Evolutionary conservation across 2,888 invertebrate species (phyloP).

Genomic region (Troides helena): DNA sequence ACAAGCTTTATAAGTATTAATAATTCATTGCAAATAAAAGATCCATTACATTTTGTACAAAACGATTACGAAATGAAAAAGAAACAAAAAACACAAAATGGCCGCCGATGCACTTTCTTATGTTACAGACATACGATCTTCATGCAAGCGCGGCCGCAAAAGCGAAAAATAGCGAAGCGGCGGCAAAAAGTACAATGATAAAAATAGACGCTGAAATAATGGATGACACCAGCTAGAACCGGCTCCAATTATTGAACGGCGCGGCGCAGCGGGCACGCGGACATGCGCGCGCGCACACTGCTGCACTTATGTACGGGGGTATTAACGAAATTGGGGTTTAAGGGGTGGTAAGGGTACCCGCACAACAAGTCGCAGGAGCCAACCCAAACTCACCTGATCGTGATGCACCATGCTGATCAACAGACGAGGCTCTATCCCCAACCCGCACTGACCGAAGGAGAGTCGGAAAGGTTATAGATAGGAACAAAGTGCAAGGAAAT

Average conservation of each 20-base stretch:
- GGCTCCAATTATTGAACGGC: neutral
- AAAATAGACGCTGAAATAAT: conserved; percentile 1
- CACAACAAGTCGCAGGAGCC: too few relatives aligned
- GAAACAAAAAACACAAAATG: neutral
- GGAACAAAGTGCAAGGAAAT: too few relatives aligned
- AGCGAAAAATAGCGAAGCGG: conserved; percentile 6
- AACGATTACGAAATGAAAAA: neutral
- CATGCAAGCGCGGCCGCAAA: conserved; percentile 19
- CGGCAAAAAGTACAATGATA: neutral
- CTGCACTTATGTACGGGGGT: neutral
- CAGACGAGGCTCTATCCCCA: too few relatives aligned
- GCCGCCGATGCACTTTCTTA: conserved; percentile 14
- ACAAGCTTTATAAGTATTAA: neutral
- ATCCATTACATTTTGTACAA: conserved; percentile 16
- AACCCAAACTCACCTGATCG: too few relatives aligned
- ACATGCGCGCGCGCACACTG: neutral
- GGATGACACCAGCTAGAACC: neutral
- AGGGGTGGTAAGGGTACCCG: too few relatives aligned
- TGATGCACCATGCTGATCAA: too few relatives aligned
- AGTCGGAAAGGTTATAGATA: too few relatives aligned
- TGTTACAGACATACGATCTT: conserved; percentile 24
- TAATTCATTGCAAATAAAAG: conserved; percentile 1
- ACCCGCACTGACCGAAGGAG: too few relatives aligned
- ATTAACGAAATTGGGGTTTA: neutral
- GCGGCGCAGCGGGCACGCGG: neutral